These are phyloP conservation scores for Nomada fucata DNA, from an alignment of 2,888 invertebrate species.

Conservation along the genomic window DNA sequence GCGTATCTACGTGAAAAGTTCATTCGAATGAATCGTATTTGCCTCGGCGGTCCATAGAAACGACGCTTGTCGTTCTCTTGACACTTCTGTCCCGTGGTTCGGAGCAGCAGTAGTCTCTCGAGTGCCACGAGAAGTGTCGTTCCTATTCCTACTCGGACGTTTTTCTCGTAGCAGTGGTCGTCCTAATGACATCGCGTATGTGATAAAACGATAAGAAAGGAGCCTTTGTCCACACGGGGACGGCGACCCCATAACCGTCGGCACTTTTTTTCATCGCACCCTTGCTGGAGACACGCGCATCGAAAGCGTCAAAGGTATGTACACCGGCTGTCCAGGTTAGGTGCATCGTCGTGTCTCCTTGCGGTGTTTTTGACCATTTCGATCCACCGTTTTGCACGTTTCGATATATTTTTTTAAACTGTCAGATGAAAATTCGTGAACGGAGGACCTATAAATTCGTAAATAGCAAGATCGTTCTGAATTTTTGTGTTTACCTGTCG, in stretches of 20 bases:
- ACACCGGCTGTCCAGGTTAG: slow-evolving; percentile 77
- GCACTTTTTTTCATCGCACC: slow-evolving; percentile 54
- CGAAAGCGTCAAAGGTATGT: slow-evolving; percentile 65
- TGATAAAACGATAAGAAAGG: slow-evolving; percentile 42
- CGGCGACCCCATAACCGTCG: slow-evolving; percentile 61
- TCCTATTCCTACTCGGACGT: slow-evolving; percentile 21
- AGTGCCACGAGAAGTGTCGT: slow-evolving; percentile 52
- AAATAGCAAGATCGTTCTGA: not conserved
- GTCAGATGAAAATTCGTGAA: not conserved
- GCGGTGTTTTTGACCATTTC: slow-evolving; percentile 22
- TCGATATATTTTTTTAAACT: not conserved
- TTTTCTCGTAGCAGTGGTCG: slow-evolving; percentile 19
- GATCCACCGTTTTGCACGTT: too few relatives aligned
- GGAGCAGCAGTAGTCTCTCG: slow-evolving; percentile 22
- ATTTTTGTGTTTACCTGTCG: not conserved
- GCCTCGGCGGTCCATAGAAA: not conserved
- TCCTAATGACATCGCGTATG: slow-evolving; percentile 52
- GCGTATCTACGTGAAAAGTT: not conserved
- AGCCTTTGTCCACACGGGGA: slow-evolving; percentile 46
- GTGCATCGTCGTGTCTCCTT: slow-evolving; percentile 52
- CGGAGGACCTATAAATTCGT: not conserved
- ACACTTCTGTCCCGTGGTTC: slow-evolving; percentile 57
- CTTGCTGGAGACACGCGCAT: slow-evolving; percentile 63
- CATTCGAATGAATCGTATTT: slow-evolving; percentile 14
- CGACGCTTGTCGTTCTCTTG: slow-evolving; percentile 45